Evolutionary conservation across 2,888 invertebrate genomes (phyloP).

Genomic region (Beris chalybata): DNA sequence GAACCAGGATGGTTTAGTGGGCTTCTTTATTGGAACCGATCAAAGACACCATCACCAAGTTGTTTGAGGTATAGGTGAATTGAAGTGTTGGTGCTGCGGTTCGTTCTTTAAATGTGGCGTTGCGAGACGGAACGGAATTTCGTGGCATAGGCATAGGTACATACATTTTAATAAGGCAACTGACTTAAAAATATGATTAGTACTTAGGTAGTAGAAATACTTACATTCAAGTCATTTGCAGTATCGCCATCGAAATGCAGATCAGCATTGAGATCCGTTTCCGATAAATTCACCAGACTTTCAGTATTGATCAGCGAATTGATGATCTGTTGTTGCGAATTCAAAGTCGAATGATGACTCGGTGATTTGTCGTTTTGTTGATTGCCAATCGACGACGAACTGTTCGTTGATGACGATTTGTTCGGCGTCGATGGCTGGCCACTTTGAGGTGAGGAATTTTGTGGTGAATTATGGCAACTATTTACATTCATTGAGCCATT

Average conservation of each 20-base stretch:
- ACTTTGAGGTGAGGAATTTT: conserved; percentile 50
- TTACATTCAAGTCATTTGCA: conserved; percentile 88
- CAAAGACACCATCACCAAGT: no score
- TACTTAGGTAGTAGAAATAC: conserved; percentile 50
- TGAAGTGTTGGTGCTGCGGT: no score
- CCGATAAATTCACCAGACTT: conserved; percentile 57
- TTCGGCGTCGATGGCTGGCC: conserved; percentile 37
- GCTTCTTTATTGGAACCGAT: no score
- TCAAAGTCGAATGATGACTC: conserved; percentile 42
- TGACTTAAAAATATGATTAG: no score
- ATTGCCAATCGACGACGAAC: conserved; percentile 41
- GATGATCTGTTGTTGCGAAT: conserved; percentile 51
- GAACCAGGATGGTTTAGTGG: no score
- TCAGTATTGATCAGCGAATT: conserved; percentile 49
- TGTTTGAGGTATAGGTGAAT: no score
- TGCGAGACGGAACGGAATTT: no score
- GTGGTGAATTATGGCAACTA: conserved; percentile 56
- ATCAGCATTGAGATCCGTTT: conserved; percentile 83
- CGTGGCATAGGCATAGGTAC: no score
- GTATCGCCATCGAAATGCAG: conserved; percentile 92
- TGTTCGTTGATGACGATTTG: conserved; percentile 42
- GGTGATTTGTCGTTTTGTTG: conserved; percentile 45
- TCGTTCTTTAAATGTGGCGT: no score
- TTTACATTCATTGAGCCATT: conserved; percentile 40
- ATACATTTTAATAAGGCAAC: no score